Percentiles rank a stretch among this genome's conserved stretches.
Conservation (phyloP, 2,888 invertebrate species). For the Amphipoea oculea region DNA sequence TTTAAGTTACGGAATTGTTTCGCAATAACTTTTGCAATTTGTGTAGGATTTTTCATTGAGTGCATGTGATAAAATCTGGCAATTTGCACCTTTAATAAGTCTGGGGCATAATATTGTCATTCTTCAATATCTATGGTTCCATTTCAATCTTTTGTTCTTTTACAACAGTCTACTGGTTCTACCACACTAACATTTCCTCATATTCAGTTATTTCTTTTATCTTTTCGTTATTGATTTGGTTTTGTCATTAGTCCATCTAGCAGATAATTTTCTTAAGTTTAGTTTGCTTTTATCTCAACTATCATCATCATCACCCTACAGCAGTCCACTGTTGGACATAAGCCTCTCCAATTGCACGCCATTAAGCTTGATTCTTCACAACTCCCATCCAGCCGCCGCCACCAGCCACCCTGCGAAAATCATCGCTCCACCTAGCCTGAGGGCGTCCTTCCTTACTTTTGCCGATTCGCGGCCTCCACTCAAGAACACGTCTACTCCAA, state of each 20-base stretch:
- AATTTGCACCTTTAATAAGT: conserved; percentile 15
- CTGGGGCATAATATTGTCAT: background rate
- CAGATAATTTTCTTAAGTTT: background rate
- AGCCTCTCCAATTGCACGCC: background rate
- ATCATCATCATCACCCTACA: background rate
- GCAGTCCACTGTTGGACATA: background rate
- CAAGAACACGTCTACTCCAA: background rate
- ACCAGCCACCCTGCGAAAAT: background rate
- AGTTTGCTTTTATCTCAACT: background rate
- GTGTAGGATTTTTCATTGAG: conserved; percentile 42
- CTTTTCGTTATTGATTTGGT: background rate
- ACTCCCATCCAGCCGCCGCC: background rate
- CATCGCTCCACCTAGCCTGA: background rate
- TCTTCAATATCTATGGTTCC: background rate
- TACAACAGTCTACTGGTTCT: background rate
- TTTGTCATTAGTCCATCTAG: background rate
- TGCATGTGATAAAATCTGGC: conserved; percentile 7
- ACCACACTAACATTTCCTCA: background rate
- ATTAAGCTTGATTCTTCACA: background rate
- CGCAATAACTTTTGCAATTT: conserved; percentile 46
- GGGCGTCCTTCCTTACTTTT: background rate
- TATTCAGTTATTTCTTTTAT: background rate
- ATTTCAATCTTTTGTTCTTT: background rate
- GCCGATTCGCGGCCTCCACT: background rate
- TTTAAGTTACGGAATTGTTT: conserved; percentile 55